Evolutionary conservation across 2,797 vertebrate species (phyloP), one percentile per base, ranked within the genome.

Genomic region (Pangasius sanitwongsei): DNA sequence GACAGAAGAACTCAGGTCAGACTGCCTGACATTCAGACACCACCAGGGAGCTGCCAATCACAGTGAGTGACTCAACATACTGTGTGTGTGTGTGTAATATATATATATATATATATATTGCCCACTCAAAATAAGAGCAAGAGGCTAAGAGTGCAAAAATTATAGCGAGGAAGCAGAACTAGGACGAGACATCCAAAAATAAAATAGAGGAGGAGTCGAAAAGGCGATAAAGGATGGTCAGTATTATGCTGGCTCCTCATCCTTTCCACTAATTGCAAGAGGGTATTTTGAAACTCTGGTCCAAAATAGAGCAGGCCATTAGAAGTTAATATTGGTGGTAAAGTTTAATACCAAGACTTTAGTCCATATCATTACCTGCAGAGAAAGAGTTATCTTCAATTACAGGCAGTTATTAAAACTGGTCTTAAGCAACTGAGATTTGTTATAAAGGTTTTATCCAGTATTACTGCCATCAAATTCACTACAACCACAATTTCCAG

Each of bases 21-120:
- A 87, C 18, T 11, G n/a, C 75, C 41, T 81, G 53, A 85, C 18
- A 87, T 44, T 83, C 23, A 89, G 70, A 37, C 9, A 18, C 80
- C 31, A 50, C 28, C 7, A n/a, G 72, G 77, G 44, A 83, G 87
- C 87, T 15, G 89, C 87, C 91, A 86, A 28, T 77, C 74, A 50
- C 23, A 75, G 11, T 44, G 41, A 75, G 37, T 44, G 18, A 57
- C 70, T 89, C 88, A 4, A 48, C 7, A 48, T 48, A 48, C 6
- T 44, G 41, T 44, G 41, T 44, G 4, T 44, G 6, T 48, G 7
- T 44, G 44, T 44, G 44, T 41, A 0, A 44, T 44, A 44, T 44
- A 44, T 44, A 44, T 44, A 44, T 44, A 44, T 44, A 44, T 6
- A 44, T 44, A 44, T 44, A 44, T 0, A 44, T 7, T 44, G 44